Base-by-base conservation (phyloP, 1,140 invertebrate species). In the Achatina immaculata region DNA sequence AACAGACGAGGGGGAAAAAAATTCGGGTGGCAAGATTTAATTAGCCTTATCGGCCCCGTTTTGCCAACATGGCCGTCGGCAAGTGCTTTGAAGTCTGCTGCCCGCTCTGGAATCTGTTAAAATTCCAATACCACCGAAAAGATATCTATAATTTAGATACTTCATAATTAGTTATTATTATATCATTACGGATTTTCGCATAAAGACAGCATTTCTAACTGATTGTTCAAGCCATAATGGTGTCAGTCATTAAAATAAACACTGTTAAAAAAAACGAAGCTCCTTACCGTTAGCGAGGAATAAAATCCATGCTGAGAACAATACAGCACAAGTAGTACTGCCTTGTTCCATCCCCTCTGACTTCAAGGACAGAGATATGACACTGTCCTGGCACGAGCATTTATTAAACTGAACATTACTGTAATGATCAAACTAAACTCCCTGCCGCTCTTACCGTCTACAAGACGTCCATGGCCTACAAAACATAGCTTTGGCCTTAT, bases 1-100 rank as follows among this genome's bases (percentile, higher is more conserved):
- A 2, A 62, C 7, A 55, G 48, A 55, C 48, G 6, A 55, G 28
- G 4, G 58, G 58, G 28, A 31, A 62, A 34, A n/a, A n/a, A n/a
- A n/a, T n/a, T n/a, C n/a, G n/a, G n/a, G n/a, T n/a, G n/a, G n/a
- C n/a, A n/a, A 34, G 31, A 24, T 65, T 62, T n/a, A 38, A 69
- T 45, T 58, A 68, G n/a, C 4, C 76, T 45, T 66, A 48, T 40
- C 65, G 76, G 76, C 68, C 65, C 45, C 68, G 65, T 62, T 68
- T 66, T 68, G 42, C 58, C 58, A 78, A 78, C 7, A 78, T 78
- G 76, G 76, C 76, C 76, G 76, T 36, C 76, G 76, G 76, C 76
- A 68, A 68, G 16, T 68, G 40, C 43, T 78, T 78, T 78, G 76
- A 78, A 36, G 76, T 78, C 65, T 31, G 76, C 21, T 11, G n/a